phyloP scores from a whole-genome alignment of 2,797 vertebrate species.

The Cynopterus sphinx region DNA sequence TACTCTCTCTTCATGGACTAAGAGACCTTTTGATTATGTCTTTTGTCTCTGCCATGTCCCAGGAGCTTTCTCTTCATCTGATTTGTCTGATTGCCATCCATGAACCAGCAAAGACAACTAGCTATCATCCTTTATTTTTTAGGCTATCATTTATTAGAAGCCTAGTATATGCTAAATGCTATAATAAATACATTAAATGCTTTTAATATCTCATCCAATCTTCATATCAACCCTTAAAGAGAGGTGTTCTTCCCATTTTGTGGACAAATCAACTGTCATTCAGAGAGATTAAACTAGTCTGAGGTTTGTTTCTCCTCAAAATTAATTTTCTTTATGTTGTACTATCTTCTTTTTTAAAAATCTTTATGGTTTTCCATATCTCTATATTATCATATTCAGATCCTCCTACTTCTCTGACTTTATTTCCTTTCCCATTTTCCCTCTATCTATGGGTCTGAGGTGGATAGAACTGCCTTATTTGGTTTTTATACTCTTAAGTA shows the following conservation, averaged over 20 bases:
- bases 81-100: not conserved
- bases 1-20: not conserved
- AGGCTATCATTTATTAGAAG: conserved; percentile 5
- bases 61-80: not conserved
- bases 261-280: not conserved
- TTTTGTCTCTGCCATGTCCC: not conserved
- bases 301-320: not conserved
- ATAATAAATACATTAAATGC: not conserved
- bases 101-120: not conserved
- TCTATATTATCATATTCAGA: not conserved
- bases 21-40: not conserved
- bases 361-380: not conserved
- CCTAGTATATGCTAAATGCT: not conserved
- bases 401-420: not conserved
- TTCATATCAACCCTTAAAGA: not conserved
- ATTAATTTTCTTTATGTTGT: not conserved
- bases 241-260: not conserved
- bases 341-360: not conserved
- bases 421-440: not conserved
- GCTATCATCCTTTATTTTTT: not conserved
- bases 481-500: not conserved
- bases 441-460: not conserved
- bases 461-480: not conserved
- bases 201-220: not conserved
- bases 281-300: not conserved